phyloP scores from a whole-genome alignment of 2,797 vertebrate genomes.

The Propithecus deckenii region DNA sequence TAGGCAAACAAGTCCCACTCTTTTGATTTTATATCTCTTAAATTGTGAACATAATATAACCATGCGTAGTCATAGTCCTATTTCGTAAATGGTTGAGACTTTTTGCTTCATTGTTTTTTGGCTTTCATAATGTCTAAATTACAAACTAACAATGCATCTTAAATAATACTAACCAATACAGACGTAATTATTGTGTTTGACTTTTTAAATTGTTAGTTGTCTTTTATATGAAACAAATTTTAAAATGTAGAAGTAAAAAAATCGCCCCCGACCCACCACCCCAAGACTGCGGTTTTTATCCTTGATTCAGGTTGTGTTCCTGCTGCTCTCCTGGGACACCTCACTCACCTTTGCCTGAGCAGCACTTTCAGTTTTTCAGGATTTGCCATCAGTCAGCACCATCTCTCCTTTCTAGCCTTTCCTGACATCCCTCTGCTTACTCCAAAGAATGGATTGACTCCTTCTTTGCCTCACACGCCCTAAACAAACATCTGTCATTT shows the following conservation, averaged over 20 bases:
- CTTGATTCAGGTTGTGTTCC: not conserved
- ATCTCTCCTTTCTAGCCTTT: not conserved
- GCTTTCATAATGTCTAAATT: constrained; percentile 27
- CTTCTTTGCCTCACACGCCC: not conserved
- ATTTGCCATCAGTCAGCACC: fast-evolving
- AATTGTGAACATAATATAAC: not conserved
- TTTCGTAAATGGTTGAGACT: not conserved
- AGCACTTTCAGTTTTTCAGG: not conserved
- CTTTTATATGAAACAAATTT: not conserved
- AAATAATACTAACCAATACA: not conserved
- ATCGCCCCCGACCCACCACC: fast-evolving
- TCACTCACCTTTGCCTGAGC: not conserved
- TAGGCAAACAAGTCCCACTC: not conserved
- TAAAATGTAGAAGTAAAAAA: not conserved
- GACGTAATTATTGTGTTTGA: not conserved
- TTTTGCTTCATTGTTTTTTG: constrained; percentile 13
- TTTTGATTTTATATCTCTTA: constrained; percentile 3
- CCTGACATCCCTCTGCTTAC: not conserved
- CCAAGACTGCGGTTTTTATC: fast-evolving
- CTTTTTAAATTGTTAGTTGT: not conserved
- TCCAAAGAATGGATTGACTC: not conserved
- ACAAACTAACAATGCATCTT: not conserved
- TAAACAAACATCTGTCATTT: not conserved
- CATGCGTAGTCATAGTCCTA: not conserved
- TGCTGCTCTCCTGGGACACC: fast-evolving